Base-by-base conservation (phyloP, 2,888 invertebrate species). In the Pollenia amentaria region DNA sequence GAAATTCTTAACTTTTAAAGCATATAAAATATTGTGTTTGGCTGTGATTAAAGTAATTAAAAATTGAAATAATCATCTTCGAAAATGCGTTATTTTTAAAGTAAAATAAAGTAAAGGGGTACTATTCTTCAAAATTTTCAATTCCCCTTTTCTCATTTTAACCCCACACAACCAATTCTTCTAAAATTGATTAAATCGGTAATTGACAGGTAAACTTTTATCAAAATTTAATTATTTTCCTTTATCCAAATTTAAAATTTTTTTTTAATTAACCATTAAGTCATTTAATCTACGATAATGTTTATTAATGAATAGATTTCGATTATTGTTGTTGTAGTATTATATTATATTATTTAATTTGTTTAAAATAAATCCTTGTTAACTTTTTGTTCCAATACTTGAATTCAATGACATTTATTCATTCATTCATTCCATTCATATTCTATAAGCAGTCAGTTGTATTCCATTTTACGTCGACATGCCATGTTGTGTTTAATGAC, bases 401-500 rank as follows among this genome's bases (percentile, higher is more conserved):
- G 12, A 18, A 29, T 82, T 55, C 57, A 48, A 14, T 83, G 77
- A 44, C 75, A 67, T 57, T 62, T 53, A 29, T 48, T 67, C 60
- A 46, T 57, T 65, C 60, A 81, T 73, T 70, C 67, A 51, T 64
- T 29, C n/a, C 21, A 40, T 60, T 78, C 14, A 11, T 60, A 57
- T 67, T 84, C 29, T 67, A 51, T 60, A 29, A 29, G 6, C 29
- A 29, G 29, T 29, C 29, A 6, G 55, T 62, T 81, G 29, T 29
- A 29, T 29, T 29, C 29, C 29, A 29, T 29, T 29, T 29, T 44
- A 48, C 60, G 40, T 48, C 64, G 55, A 11, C 46, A 46, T 73
- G 81, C n/a, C 73, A 75, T 86, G 86, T 83, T 79, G 73, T 69
- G 62, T 78, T 82, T 82, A 82, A 78, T 85, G 82, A 77, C 77